Evolutionary conservation across 1,140 invertebrate genomes (phyloP).

Genomic region (Drosophila nasuta): DNA sequence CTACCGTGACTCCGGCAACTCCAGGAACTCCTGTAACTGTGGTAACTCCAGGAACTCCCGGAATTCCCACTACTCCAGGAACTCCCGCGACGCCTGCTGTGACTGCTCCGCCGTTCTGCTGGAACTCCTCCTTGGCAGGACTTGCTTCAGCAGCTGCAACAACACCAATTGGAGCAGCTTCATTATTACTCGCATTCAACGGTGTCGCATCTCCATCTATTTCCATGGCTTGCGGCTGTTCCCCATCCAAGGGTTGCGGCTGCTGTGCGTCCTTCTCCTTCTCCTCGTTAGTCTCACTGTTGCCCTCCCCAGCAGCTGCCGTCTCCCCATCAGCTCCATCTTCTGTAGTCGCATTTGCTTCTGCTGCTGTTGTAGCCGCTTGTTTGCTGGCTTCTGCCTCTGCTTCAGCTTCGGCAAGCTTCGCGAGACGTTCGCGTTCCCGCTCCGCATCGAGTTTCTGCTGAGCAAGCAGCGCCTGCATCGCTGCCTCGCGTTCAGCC

Average conservation of each 20-base stretch:
- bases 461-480: conserved; percentile 72
- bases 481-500: conserved; percentile 84
- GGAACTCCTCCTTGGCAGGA: conserved; percentile 61
- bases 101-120: conserved; percentile 65
- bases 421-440: conserved; percentile 58
- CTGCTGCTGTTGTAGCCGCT: conserved; percentile 10
- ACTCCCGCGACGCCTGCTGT: neutral
- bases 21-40: too few relatives aligned
- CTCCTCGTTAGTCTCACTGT: conserved; percentile 23
- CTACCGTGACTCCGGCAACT: neutral
- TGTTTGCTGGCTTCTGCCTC: conserved; percentile 48
- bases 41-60: neutral
- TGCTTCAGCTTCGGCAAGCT: conserved; percentile 56
- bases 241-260: conserved; percentile 12
- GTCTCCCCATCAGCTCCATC: too few relatives aligned
- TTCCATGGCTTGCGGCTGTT: conserved; percentile 55
- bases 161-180: neutral
- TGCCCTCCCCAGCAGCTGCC: conserved; percentile 26
- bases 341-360: neutral
- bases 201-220: conserved; percentile 44
- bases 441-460: conserved; percentile 74
- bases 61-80: neutral
- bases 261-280: conserved; percentile 12
- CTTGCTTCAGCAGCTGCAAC: conserved; percentile 35
- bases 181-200: neutral